These are phyloP conservation scores for Stenodema calcarata DNA, from an alignment of 2,888 invertebrate genomes.

Conservation along the genomic window DNA sequence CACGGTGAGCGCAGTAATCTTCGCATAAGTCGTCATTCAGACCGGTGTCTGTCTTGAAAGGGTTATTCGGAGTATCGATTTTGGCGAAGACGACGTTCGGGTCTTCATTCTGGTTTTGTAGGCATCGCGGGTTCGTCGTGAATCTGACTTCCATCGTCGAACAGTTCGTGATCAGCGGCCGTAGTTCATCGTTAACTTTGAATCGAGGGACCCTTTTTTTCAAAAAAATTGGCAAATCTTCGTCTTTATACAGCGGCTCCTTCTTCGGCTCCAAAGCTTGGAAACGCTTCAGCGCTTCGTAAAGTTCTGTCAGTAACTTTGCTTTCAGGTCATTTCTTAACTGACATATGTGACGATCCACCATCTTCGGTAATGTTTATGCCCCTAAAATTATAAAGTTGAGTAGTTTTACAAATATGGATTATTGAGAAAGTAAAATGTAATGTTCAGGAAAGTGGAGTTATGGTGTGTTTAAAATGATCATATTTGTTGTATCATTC, in stretches of 20 bases:
- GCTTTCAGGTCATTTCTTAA: not conserved
- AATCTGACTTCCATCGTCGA: not conserved
- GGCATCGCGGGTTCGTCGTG: not conserved
- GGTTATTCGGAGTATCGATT: not conserved
- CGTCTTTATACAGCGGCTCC: not conserved
- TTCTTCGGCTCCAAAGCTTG: not conserved
- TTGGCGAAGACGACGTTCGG: not conserved
- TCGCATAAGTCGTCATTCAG: not conserved
- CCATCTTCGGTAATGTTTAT: not conserved
- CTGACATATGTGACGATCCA: slow-evolving; percentile 7
- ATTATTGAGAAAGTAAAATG: no score
- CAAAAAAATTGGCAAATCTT: slow-evolving; percentile 1
- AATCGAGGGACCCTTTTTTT: not conserved
- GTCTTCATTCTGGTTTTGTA: not conserved
- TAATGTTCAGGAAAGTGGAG: no score
- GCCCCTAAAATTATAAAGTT: no score
- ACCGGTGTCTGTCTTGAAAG: not conserved
- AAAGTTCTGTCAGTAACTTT: not conserved
- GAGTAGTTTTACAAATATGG: no score
- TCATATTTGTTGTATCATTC: no score
- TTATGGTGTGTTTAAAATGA: no score
- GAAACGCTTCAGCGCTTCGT: not conserved
- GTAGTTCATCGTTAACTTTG: not conserved
- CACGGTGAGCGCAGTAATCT: not conserved
- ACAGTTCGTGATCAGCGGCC: not conserved